A percentile compares a stretch with the other conserved stretches of the same genome.
These are phyloP conservation scores for Hypolimnas misippus DNA, from an alignment of 2,888 invertebrate species.

Conservation along the genomic window DNA sequence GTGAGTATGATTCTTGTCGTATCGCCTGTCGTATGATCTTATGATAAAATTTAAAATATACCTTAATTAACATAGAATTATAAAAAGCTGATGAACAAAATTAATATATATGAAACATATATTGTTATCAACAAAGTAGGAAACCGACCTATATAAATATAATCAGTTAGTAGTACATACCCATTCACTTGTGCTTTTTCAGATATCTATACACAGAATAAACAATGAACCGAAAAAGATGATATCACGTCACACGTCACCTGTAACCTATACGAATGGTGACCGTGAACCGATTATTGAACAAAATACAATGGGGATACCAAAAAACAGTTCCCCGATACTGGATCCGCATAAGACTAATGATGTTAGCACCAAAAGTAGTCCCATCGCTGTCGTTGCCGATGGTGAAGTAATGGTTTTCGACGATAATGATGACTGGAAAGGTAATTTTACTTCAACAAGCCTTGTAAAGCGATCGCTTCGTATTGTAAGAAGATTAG, in stretches of 20 bases:
- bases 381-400: slow-evolving; percentile 86
- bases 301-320: slow-evolving; percentile 69
- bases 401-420: slow-evolving; percentile 93
- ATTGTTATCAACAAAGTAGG: too few relatives aligned
- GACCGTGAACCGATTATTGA: slow-evolving; percentile 64
- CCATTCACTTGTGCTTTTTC: too few relatives aligned
- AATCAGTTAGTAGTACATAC: too few relatives aligned
- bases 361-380: slow-evolving; percentile 75
- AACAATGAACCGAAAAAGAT: slow-evolving; percentile 78
- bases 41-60: too few relatives aligned
- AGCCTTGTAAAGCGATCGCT: background rate
- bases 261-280: slow-evolving; percentile 73
- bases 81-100: too few relatives aligned
- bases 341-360: slow-evolving; percentile 75
- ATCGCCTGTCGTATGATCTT: too few relatives aligned
- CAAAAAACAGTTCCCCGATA: slow-evolving; percentile 78
- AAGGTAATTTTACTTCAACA: slow-evolving; percentile 70
- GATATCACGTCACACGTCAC: slow-evolving; percentile 79
- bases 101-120: too few relatives aligned
- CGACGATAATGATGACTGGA: slow-evolving; percentile 94
- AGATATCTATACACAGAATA: slow-evolving; percentile 78
- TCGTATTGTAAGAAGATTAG: slow-evolving; percentile 32
- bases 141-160: too few relatives aligned
- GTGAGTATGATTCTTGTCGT: slow-evolving; percentile 48
- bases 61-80: too few relatives aligned